phyloP scores from a whole-genome alignment of 2,797 vertebrate species.

The Poeciliopsis gracilis region DNA sequence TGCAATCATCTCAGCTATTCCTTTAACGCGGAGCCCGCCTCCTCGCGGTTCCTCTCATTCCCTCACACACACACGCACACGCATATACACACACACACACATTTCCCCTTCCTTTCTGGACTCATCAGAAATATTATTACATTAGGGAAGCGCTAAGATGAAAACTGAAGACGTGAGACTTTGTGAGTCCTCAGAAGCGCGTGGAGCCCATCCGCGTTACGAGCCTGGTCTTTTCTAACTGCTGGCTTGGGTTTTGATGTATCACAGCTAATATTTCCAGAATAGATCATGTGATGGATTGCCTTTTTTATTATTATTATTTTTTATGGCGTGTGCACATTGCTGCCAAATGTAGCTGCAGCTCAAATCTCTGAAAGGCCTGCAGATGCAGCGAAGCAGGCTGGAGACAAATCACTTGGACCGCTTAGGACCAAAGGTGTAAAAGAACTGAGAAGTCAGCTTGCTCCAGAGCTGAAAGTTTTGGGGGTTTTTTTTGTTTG shows the following conservation, averaged over 20 bases:
- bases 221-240: slow-evolving; percentile 13
- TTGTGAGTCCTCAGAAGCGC: slow-evolving; percentile 11
- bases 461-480: background rate
- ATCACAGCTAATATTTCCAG: slow-evolving; percentile 43
- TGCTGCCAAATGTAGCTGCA: slow-evolving; percentile 32
- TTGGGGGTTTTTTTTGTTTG: too few species aligned
- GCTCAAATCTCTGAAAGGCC: background rate
- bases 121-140: slow-evolving; percentile 40
- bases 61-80: slow-evolving; percentile 17
- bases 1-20: slow-evolving; percentile 67
- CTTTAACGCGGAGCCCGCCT: slow-evolving; percentile 32
- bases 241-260: slow-evolving; percentile 17
- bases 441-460: background rate
- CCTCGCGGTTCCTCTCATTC: background rate
- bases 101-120: slow-evolving; percentile 1
- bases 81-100: slow-evolving; percentile 11
- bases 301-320: too few species aligned
- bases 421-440: background rate
- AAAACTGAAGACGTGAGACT: slow-evolving; percentile 10
- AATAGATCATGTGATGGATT: slow-evolving; percentile 29
- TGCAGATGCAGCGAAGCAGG: background rate
- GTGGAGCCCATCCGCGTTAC: slow-evolving; percentile 14
- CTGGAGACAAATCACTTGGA: background rate
- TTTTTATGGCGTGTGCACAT: slow-evolving; percentile 24
- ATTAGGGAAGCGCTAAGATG: slow-evolving; percentile 44